phyloP scores from a whole-genome alignment of 2,113 vertebrate species.

The Pseudois nayaur region DNA sequence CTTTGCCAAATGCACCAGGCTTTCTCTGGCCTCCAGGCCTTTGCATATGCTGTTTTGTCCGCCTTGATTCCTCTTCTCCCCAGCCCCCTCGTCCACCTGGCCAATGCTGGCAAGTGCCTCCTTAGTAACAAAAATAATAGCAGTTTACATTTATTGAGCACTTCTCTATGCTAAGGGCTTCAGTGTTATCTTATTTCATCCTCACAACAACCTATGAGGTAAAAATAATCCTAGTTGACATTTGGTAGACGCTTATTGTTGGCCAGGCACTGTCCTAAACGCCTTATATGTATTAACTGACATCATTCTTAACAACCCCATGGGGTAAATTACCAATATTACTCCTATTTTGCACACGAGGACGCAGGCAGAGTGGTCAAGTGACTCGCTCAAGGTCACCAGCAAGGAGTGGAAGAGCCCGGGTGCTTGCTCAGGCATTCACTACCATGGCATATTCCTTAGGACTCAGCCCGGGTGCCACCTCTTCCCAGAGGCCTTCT shows the following conservation, averaged over 20 bases:
- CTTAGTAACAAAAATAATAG: conserved; percentile 36
- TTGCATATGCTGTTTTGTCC: conserved; percentile 34
- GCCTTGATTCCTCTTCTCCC: not conserved
- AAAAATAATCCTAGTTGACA: not conserved
- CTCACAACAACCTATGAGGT: not conserved
- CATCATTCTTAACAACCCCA: not conserved
- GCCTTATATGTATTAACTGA: not conserved
- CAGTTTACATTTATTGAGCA: conserved; percentile 4
- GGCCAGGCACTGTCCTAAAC: not conserved
- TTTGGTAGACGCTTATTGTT: not conserved
- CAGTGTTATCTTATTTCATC: conserved; percentile 7
- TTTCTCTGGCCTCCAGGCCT: conserved; percentile 45
- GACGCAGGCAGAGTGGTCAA: not conserved
- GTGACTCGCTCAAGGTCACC: not conserved
- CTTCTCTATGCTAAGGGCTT: conserved; percentile 23
- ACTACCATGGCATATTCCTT: not conserved
- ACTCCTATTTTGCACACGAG: not conserved
- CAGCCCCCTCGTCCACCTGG: not conserved
- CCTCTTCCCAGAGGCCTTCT: not conserved
- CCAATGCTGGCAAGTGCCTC: not conserved
- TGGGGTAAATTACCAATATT: not conserved
- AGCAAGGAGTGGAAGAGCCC: not conserved
- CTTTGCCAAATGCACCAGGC: conserved; percentile 38
- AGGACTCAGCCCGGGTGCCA: not conserved
- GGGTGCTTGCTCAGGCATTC: not conserved